These are phyloP conservation scores for Eudorcas thomsonii DNA, from an alignment of 2,113 vertebrate genomes.

Conservation along the genomic window DNA sequence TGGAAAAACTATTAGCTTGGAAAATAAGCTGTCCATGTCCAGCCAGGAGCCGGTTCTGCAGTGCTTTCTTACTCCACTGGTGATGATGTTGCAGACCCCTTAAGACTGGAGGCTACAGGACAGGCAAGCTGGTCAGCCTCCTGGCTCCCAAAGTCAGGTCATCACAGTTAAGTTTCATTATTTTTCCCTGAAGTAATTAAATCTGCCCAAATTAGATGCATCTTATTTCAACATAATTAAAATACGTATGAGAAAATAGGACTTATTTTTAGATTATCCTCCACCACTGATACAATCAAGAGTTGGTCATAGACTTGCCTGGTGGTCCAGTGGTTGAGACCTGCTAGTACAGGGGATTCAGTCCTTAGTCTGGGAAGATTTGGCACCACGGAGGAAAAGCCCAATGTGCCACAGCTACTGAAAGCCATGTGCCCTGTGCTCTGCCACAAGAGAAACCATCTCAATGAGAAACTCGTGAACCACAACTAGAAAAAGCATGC, in stretches of 20 bases:
- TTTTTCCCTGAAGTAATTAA: neutral
- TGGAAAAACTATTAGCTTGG: constrained; percentile 6
- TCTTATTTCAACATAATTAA: neutral
- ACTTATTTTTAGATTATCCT: neutral
- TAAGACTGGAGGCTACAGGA: too few species aligned
- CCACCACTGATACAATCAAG: too few species aligned
- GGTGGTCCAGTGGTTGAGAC: neutral
- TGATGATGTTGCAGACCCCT: neutral
- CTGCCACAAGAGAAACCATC: neutral
- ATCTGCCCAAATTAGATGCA: neutral
- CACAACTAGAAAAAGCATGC: neutral
- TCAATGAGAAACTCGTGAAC: neutral
- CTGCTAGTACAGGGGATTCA: neutral
- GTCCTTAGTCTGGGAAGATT: neutral
- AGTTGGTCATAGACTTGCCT: neutral
- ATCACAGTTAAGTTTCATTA: neutral
- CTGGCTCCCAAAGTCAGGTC: neutral
- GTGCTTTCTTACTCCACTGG: neutral
- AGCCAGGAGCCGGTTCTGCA: rapidly evolving
- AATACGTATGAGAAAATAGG: neutral
- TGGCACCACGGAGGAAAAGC: neutral
- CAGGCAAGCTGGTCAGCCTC: neutral
- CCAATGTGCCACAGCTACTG: neutral
- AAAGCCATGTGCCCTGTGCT: neutral
- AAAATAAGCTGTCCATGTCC: neutral